Conservation (phyloP, 2,888 invertebrate species). For the Pharmacophagus antenor region DNA sequence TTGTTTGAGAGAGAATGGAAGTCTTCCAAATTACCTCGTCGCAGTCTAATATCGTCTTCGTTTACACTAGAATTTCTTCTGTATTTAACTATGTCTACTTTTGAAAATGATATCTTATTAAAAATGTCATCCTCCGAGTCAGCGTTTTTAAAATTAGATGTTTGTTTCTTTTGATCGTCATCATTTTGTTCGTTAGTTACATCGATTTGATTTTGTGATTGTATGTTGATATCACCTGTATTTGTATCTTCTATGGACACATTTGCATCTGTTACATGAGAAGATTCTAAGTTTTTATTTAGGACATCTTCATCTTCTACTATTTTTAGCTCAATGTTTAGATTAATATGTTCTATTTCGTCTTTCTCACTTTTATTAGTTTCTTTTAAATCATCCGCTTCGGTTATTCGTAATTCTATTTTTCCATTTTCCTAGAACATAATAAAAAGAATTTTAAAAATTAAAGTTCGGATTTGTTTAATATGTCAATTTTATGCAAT, state of each 20-base stretch:
- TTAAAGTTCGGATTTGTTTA: too few species aligned
- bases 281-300: conserved; percentile 32
- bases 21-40: conserved; percentile 71
- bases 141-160: conserved; percentile 39
- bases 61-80: conserved; percentile 74
- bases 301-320: conserved; percentile 68
- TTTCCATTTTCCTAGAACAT: conserved; percentile 38
- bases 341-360: conserved; percentile 61
- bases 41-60: conserved; percentile 67
- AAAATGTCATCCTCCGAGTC: conserved; percentile 59
- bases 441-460: too few species aligned
- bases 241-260: conserved; percentile 27
- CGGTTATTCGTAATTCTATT: conserved; percentile 53
- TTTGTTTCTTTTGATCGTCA: conserved; percentile 33
- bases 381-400: conserved; percentile 44
- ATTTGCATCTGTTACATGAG: conserved; percentile 29
- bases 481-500: too few species aligned
- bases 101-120: conserved; percentile 57
- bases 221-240: conserved; percentile 26
- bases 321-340: conserved; percentile 72
- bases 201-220: conserved; percentile 27
- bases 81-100: conserved; percentile 67
- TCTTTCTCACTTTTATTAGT: conserved; percentile 49
- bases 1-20: conserved; percentile 63
- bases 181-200: conserved; percentile 31